Evolutionary conservation across 2,888 invertebrate genomes (phyloP).

Genomic region (Azorinus chamasolen): DNA sequence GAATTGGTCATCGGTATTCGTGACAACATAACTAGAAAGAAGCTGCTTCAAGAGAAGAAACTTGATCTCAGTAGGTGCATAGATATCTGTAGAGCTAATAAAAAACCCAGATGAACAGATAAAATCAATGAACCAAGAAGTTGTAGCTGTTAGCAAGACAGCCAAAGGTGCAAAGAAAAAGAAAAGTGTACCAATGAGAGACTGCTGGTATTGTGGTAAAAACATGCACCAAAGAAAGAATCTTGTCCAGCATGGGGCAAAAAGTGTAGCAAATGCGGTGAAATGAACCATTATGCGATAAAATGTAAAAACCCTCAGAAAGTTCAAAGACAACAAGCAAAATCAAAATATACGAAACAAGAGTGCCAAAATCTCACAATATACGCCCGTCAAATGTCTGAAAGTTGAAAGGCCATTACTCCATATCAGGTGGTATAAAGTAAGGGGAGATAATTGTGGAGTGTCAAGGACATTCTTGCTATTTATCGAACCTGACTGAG

Average conservation of each 20-base stretch:
- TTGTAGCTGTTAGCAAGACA: neutral
- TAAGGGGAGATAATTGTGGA: no score
- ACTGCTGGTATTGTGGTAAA: constrained; percentile 1
- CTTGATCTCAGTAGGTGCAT: neutral
- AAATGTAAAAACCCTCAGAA: neutral
- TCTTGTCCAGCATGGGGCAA: neutral
- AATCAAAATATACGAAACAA: no score
- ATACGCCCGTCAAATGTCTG: no score
- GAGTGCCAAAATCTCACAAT: no score
- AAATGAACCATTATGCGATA: constrained; percentile 1
- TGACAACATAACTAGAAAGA: neutral
- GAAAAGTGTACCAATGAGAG: neutral
- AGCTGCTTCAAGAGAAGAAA: neutral
- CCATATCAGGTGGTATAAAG: no score
- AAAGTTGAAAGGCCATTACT: no score
- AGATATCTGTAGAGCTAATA: neutral
- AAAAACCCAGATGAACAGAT: neutral
- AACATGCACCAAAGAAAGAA: constrained; percentile 3
- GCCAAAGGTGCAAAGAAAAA: neutral
- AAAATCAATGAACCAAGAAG: neutral
- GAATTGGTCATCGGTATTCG: constrained; percentile 1
- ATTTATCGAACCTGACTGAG: no score
- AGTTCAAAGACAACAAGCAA: neutral
- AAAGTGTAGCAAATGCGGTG: neutral
- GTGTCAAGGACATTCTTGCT: no score